Conservation (phyloP, 2,113 vertebrate species). For the Pagrus major region DNA sequence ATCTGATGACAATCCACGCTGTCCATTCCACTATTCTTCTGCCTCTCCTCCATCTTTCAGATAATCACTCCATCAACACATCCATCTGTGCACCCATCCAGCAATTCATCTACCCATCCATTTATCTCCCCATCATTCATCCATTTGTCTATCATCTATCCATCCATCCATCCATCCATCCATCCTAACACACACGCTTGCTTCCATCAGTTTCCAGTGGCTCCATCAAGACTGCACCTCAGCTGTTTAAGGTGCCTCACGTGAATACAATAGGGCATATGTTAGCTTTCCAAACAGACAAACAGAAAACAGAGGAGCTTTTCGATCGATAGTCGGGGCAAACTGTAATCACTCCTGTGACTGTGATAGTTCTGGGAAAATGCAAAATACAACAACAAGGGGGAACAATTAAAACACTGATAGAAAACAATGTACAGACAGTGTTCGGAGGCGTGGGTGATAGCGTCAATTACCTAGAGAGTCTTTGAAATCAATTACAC, state of each 20-base stretch:
- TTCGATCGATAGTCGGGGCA: slow-evolving; percentile 45
- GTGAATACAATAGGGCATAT: slow-evolving; percentile 37
- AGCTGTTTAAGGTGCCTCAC: slow-evolving; percentile 50
- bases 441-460: slow-evolving; percentile 27
- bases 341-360: slow-evolving; percentile 47
- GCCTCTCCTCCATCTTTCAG: slow-evolving; percentile 71
- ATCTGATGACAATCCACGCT: slow-evolving; percentile 72
- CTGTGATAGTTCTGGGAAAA: slow-evolving; percentile 45
- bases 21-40: slow-evolving; percentile 64
- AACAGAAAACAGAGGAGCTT: slow-evolving; percentile 26
- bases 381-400: slow-evolving; percentile 35
- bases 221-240: slow-evolving; percentile 45
- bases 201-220: slow-evolving; percentile 59
- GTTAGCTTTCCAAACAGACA: slow-evolving; percentile 35
- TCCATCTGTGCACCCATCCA: slow-evolving; percentile 76
- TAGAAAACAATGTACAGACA: slow-evolving; percentile 47
- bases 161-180: too few relatives aligned
- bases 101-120: slow-evolving; percentile 76
- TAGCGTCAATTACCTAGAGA: slow-evolving; percentile 57
- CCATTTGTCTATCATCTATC: slow-evolving; percentile 73
- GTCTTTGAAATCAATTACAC: slow-evolving; percentile 62
- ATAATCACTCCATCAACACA: slow-evolving; percentile 82
- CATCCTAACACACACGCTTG: slow-evolving; percentile 39
- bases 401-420: slow-evolving; percentile 68
- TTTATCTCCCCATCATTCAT: slow-evolving; percentile 76